Conservation (phyloP, 2,888 invertebrate species). For the Schizaphis graminum region DNA sequence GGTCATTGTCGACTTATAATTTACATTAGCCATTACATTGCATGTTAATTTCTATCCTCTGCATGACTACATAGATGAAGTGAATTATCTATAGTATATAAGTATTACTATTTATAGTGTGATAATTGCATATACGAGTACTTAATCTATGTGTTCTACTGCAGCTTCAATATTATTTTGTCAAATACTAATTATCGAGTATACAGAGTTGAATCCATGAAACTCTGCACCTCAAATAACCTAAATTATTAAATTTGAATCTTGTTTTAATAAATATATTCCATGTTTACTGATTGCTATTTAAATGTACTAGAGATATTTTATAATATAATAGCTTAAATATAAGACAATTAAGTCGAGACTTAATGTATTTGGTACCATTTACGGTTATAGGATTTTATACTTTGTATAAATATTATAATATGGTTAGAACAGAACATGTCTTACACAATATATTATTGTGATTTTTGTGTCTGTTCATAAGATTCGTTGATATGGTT, state of each 20-base stretch:
- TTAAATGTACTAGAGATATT: neutral
- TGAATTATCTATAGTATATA: neutral
- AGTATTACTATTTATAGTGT: neutral
- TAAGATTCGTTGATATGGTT: neutral
- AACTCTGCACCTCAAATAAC: neutral
- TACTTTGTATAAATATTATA: neutral
- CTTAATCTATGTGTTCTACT: neutral
- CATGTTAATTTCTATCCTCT: conserved; percentile 6
- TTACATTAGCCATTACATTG: neutral
- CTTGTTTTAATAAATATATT: neutral
- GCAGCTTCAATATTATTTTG: neutral
- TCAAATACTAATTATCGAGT: neutral
- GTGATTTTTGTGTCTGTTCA: neutral
- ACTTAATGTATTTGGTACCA: neutral
- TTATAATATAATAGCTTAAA: neutral
- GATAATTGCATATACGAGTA: neutral
- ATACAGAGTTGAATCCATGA: neutral
- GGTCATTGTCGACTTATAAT: neutral
- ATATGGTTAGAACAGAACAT: neutral
- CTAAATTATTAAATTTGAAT: neutral
- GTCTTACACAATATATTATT: neutral
- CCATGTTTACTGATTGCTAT: neutral
- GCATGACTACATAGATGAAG: neutral
- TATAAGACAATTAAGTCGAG: neutral
- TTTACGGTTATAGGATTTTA: neutral